Evolutionary conservation across 1,140 invertebrate species (phyloP), one percentile per base, ranked within the genome.

Genomic region (Drosophila kohkoa): DNA sequence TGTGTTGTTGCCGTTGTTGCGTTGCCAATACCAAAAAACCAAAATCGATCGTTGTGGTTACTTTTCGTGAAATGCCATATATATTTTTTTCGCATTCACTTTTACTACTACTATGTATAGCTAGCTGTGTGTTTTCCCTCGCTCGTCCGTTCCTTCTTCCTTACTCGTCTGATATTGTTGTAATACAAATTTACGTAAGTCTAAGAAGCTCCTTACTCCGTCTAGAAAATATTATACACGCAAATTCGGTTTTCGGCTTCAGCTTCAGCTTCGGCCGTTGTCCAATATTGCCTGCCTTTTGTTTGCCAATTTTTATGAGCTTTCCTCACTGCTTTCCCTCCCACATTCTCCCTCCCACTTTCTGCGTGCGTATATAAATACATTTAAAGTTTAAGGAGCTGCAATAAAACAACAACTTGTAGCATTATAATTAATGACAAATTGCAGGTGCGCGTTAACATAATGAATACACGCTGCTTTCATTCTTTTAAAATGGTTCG

Each of bases 271-370:
- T 51, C 69, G 81, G 83, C 77, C 81, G 71, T 74, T 82, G 81
- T 49, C 77, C 57, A 82, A 83, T 85, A 81, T 85, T 80, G 79
- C 81, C 77, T 80, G 79, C 81, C 77, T 80, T 80, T 85, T 83
- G 81, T 83, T 83, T 83, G 81, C 81, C 81, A 83, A 83, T 83
- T 83, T 83, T 85, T 85, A 83, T 85, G 81, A 79, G 81, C 81
- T 28, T 58, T 70, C 38, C 8, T 38, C 7, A 25, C 58, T 38
- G 35, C 35, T 8, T 35, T 59, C 57, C 46, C n/a, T 7, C 30
- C 80, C 70, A 54, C 45, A 51, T 48, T 58, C 71, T 64, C 58
- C 64, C 45, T 59, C 51, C 60, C 75, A 63, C 46, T 41, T 13
- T 46, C 11, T 3, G 32, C 10, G 11, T 8, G 43, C 8, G 35